Evolutionary conservation across 2,797 vertebrate species (phyloP), one percentile per base, ranked within the genome.

Genomic region (Hephaestus fuliginosus): DNA sequence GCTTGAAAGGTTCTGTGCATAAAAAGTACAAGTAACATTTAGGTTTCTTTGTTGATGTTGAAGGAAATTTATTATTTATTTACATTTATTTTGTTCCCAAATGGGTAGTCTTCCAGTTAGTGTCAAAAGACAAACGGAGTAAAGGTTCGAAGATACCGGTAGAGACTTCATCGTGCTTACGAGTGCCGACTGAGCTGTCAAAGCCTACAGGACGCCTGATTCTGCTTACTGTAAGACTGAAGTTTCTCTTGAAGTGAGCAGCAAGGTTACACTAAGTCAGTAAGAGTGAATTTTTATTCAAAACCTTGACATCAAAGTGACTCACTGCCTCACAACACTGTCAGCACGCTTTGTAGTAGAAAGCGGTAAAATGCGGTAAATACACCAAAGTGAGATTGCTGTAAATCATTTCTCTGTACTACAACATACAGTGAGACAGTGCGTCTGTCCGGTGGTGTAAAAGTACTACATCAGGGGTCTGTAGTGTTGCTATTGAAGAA

Each of bases 231-330:
- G 91, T 90, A 67, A 89, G 78, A 73, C 69, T 83, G 72, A 78
- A 65, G 74, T 81, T 88, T 79, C 66, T 89, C 83, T 87, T 88
- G 76, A 90, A 88, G 84, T 43, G 20, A 89, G 78, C 74, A 79
- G 79, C 68, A 69, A 83, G 67, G 74, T 90, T 89, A 39, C 63
- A 57, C 53, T 56, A 56, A 80, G 72, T 90, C 84, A 86, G 75
- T 86, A 86, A 86, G 52, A 75, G 68, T 48, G 48, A 51, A 75
- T 72, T 83, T 82, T 66, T 81, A 89, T 89, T 85, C 74, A 88
- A 72, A 87, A 80, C 56, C 66, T 77, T 14, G n/a, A 87, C 83
- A 87, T 90, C 84, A 92, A 92, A 91, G 82, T 75, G 66, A 85
- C 36, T 86, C n/a, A 8, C 51, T 48, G 61, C 71, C 79, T 74